These are phyloP conservation scores for Plagodis dolabraria DNA, from an alignment of 2,888 invertebrate genomes.

Conservation along the genomic window DNA sequence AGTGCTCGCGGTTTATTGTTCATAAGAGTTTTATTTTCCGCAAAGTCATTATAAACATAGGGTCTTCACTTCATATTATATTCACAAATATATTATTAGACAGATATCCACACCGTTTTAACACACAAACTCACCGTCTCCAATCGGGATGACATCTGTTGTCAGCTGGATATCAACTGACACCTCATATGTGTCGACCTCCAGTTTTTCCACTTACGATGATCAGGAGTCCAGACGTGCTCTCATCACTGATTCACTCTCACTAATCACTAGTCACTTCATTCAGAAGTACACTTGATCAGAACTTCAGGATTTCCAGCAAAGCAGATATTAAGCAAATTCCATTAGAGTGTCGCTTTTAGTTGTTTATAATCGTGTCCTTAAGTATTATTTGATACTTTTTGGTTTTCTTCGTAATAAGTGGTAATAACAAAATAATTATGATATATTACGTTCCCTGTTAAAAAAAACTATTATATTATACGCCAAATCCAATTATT, in stretches of 20 bases:
- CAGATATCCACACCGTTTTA: no score
- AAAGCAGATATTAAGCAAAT: neutral
- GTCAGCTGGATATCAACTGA: constrained; percentile 84
- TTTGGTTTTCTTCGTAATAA: constrained; percentile 13
- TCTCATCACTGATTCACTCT: constrained; percentile 42
- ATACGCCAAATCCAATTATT: neutral
- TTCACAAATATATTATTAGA: no score
- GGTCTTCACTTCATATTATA: no score
- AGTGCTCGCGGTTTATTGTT: no score
- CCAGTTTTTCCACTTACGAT: constrained; percentile 69
- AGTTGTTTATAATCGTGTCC: neutral
- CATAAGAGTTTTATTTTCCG: no score
- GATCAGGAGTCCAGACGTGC: constrained; percentile 45
- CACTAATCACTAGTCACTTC: constrained; percentile 20
- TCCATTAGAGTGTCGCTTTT: constrained; percentile 1
- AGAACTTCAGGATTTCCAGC: neutral
- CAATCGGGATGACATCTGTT: constrained; percentile 81
- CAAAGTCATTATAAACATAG: no score
- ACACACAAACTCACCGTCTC: constrained; percentile 67
- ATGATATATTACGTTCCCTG: constrained; percentile 2
- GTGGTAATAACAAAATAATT: neutral
- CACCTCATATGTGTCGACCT: constrained; percentile 81
- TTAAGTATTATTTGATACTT: constrained; percentile 6
- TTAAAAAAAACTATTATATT: constrained; percentile 10
- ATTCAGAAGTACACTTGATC: constrained; percentile 20